These are phyloP conservation scores for Virgularia gustaviana DNA, from an alignment of 92 coral and sea anemone species.

Conservation along the genomic window DNA sequence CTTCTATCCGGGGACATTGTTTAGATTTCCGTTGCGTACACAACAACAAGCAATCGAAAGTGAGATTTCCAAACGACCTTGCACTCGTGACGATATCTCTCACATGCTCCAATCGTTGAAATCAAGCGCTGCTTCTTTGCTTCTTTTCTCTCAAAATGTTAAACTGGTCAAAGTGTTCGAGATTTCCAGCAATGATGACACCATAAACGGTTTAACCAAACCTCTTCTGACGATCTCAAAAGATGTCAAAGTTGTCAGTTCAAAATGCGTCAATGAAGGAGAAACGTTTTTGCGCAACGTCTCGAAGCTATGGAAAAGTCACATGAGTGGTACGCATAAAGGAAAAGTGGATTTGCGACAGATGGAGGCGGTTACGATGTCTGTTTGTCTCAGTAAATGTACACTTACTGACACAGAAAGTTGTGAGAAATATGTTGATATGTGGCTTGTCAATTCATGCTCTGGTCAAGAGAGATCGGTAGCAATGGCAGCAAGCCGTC, in stretches of 20 bases:
- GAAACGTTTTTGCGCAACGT: conserved; percentile 51
- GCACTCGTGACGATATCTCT: conserved; percentile 43
- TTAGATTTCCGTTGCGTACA: conserved; percentile 68
- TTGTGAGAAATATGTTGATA: conserved; percentile 17
- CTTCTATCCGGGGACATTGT: conserved; percentile 60
- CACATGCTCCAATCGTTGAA: conserved; percentile 48
- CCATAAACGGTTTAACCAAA: no score
- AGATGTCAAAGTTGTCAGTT: no score
- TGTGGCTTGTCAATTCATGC: conserved; percentile 58
- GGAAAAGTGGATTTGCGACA: conserved; percentile 2
- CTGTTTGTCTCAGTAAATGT: conserved; percentile 36
- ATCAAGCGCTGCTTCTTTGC: conserved; percentile 53
- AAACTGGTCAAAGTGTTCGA: conserved; percentile 52
- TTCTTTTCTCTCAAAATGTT: conserved; percentile 65
- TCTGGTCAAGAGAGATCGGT: conserved; percentile 49
- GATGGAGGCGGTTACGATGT: not conserved
- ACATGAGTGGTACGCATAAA: no score
- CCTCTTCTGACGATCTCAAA: no score
- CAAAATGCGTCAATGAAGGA: no score
- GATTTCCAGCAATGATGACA: no score
- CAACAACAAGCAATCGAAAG: conserved; percentile 34
- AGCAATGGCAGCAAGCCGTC: conserved; percentile 55
- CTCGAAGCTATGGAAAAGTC: conserved; percentile 35
- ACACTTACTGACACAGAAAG: conserved; percentile 17
- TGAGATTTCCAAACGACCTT: conserved; percentile 53